A percentile compares a stretch with the other conserved stretches of the same genome.
These are phyloP conservation scores for Stichopus chloronotus DNA, from an alignment of 35 echinoderm and acorn worm genomes.

Conservation along the genomic window DNA sequence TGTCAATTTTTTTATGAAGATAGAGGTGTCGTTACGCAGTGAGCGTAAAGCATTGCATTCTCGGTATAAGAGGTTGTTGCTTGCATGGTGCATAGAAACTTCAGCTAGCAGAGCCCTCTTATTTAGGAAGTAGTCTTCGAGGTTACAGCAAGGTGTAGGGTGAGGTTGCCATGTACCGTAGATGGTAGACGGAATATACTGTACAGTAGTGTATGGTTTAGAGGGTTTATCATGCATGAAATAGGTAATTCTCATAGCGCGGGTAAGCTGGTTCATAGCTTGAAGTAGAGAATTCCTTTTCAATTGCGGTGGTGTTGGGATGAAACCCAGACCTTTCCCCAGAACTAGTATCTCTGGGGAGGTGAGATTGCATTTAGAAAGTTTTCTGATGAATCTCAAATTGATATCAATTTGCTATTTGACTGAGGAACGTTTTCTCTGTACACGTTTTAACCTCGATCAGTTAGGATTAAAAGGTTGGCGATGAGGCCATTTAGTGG, in stretches of 20 bases:
- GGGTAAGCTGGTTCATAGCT: not conserved
- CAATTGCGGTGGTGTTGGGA: not conserved
- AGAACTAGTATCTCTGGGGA: not conserved
- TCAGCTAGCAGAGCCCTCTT: no score
- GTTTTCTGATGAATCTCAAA: not conserved
- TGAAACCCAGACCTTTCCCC: no score
- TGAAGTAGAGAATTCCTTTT: not conserved
- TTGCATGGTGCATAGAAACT: no score
- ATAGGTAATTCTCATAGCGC: not conserved
- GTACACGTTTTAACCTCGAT: no score
- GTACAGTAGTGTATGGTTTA: not conserved
- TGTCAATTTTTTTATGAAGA: no score
- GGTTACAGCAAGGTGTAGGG: not conserved
- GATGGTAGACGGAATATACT: no score
- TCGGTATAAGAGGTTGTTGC: no score
- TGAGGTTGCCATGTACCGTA: not conserved
- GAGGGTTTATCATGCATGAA: not conserved
- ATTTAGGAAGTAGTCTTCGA: not conserved
- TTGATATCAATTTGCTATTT: slow-evolving; percentile 12
- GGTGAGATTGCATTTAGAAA: not conserved
- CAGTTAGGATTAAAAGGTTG: no score
- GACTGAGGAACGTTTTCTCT: no score
- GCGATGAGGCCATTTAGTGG: no score
- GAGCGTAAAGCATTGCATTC: no score
- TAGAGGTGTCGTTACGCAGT: no score